These are phyloP conservation scores for Dasyornis broadbenti DNA, from an alignment of 2,113 vertebrate species.

Conservation along the genomic window DNA sequence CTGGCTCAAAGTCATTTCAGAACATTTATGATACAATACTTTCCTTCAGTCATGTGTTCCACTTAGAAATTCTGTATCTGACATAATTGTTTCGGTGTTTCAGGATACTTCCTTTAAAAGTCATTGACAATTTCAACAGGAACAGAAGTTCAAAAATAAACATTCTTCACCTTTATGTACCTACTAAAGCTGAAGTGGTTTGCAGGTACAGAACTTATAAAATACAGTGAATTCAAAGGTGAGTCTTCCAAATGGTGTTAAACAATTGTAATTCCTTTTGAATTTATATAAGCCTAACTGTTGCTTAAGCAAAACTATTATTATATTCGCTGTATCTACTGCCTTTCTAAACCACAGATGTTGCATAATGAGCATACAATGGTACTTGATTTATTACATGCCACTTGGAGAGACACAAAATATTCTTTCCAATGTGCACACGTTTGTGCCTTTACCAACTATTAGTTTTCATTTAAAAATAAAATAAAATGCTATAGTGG, in stretches of 20 bases:
- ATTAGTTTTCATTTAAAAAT: not conserved
- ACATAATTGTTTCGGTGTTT: not conserved
- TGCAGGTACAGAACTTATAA: not conserved
- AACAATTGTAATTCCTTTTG: not conserved
- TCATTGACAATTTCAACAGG: not conserved
- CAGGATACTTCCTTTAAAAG: not conserved
- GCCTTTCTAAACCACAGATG: not conserved
- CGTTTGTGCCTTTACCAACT: not conserved
- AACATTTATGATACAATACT: not conserved
- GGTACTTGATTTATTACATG: not conserved
- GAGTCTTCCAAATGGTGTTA: not conserved
- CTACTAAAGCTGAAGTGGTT: not conserved
- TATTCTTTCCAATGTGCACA: not conserved
- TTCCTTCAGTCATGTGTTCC: not conserved
- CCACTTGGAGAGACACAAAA: not conserved
- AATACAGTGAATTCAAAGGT: not conserved
- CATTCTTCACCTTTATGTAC: not conserved
- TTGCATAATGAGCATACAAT: not conserved
- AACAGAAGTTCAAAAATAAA: not conserved
- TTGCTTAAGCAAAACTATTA: not conserved
- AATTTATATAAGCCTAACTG: not conserved
- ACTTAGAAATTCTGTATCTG: not conserved
- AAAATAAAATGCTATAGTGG: not conserved
- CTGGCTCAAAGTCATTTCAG: not conserved
- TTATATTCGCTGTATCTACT: not conserved